Evolutionary conservation across 2,888 invertebrate genomes (phyloP).

Genomic region (Tupiocoris notatus): DNA sequence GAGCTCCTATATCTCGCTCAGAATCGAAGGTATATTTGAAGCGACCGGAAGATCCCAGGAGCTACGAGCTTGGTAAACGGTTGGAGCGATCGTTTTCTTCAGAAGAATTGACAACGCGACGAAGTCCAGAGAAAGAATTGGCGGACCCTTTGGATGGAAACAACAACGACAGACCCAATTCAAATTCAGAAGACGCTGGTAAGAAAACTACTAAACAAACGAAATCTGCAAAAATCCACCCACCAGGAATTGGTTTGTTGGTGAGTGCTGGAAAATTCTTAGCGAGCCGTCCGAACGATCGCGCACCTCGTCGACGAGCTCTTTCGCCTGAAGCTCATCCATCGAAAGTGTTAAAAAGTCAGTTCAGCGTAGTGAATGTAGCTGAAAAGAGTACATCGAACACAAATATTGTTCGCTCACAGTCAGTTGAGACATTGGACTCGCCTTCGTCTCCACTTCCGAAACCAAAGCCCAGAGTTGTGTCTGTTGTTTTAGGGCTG

Average conservation of each 20-base stretch:
- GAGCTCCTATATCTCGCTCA: not conserved
- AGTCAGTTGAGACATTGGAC: conserved; percentile 23
- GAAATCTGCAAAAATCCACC: not conserved
- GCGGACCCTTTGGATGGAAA: not conserved
- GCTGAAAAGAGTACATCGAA: not conserved
- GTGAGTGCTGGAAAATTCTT: conserved; percentile 9
- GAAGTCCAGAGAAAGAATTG: not conserved
- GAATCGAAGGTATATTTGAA: not conserved
- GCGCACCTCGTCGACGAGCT: not conserved
- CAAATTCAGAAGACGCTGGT: not conserved
- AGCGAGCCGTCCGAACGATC: conserved; percentile 13
- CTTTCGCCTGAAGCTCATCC: conserved; percentile 14
- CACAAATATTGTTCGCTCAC: not conserved
- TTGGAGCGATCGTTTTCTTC: conserved; percentile 27
- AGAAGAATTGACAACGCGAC: not conserved
- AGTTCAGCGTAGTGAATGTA: not conserved
- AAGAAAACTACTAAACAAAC: not conserved
- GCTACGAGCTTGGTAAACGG: not conserved
- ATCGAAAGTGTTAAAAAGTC: conserved; percentile 1
- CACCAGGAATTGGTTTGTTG: conserved; percentile 24
- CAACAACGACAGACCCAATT: not conserved
- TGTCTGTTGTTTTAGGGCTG: conserved; percentile 14
- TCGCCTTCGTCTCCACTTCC: not conserved
- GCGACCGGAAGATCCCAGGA: not conserved
- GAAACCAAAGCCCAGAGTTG: conserved; percentile 16